Percentiles rank a stretch among this genome's conserved stretches.
Conservation (phyloP, 2,113 vertebrate genomes). For the Serilophus lunatus region DNA sequence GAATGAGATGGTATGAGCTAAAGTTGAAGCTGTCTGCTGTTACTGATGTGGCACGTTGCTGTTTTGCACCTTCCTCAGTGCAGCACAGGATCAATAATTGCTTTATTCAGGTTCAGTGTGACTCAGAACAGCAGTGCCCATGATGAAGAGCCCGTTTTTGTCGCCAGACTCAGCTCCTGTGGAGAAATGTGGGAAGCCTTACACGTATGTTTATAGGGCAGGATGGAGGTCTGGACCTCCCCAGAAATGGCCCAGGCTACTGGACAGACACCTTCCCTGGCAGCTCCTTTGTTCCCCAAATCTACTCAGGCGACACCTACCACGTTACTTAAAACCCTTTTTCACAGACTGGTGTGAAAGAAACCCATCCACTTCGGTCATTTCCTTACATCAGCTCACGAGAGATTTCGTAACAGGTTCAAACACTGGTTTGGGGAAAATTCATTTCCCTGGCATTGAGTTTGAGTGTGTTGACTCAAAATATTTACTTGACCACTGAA, state of each 20-base stretch:
- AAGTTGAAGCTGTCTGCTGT: neutral
- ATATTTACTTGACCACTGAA: neutral
- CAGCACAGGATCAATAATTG: neutral
- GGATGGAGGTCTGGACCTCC: neutral
- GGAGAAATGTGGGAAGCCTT: neutral
- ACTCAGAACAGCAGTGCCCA: neutral
- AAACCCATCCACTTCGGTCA: rapidly evolving
- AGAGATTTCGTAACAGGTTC: neutral
- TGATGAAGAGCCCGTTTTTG: neutral
- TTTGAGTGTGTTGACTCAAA: neutral
- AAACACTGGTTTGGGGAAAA: neutral
- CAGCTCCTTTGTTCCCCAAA: neutral
- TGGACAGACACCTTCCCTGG: neutral
- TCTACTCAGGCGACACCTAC: neutral
- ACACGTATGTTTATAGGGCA: neutral
- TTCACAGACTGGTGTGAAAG: neutral
- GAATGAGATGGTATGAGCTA: neutral
- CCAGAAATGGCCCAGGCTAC: neutral
- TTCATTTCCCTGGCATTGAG: neutral
- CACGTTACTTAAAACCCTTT: neutral
- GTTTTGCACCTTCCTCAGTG: neutral
- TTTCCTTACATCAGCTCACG: neutral
- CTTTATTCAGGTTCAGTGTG: neutral
- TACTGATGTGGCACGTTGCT: neutral
- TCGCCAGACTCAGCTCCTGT: neutral